phyloP scores from a whole-genome alignment of 2,113 vertebrate genomes.

The Zootoca vivipara region DNA sequence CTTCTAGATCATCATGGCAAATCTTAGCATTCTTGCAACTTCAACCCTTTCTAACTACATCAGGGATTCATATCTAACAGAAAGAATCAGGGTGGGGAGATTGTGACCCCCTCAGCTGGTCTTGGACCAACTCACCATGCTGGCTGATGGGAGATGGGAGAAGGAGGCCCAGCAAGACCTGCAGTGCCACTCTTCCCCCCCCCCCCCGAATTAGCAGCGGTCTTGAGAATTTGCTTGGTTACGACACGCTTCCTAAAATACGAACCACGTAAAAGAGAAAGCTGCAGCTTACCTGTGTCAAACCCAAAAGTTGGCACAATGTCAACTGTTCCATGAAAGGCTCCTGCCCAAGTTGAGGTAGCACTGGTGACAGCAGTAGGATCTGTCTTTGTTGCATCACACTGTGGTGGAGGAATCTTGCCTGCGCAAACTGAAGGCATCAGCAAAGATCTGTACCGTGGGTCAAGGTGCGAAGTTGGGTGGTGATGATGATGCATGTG shows the following conservation, averaged over 20 bases:
- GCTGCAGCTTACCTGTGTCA: conserved; percentile 85
- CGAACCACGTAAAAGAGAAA: background rate
- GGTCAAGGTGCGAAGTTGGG: conserved; percentile 83
- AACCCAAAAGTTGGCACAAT: conserved; percentile 83
- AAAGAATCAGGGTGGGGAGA: background rate
- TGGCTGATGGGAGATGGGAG: background rate
- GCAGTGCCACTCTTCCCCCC: background rate
- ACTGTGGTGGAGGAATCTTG: conserved; percentile 81
- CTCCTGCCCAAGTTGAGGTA: conserved; percentile 86
- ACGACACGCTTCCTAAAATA: conserved; percentile 3
- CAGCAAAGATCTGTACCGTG: conserved; percentile 88
- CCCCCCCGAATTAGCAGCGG: background rate
- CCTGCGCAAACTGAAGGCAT: conserved; percentile 83
- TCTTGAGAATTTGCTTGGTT: background rate
- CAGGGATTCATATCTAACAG: conserved; percentile 15
- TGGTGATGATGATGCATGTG: conserved; percentile 83
- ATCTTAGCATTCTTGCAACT: background rate
- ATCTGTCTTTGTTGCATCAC: conserved; percentile 86
- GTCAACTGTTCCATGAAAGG: conserved; percentile 91
- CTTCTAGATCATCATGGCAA: background rate
- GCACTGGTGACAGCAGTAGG: conserved; percentile 76
- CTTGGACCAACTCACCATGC: background rate
- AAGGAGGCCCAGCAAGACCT: background rate
- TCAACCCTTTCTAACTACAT: background rate
- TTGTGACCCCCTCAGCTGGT: background rate